Evolutionary conservation across 2,797 vertebrate genomes (phyloP), one percentile per base, ranked within the genome.

Genomic region (Echeneis naucrates): DNA sequence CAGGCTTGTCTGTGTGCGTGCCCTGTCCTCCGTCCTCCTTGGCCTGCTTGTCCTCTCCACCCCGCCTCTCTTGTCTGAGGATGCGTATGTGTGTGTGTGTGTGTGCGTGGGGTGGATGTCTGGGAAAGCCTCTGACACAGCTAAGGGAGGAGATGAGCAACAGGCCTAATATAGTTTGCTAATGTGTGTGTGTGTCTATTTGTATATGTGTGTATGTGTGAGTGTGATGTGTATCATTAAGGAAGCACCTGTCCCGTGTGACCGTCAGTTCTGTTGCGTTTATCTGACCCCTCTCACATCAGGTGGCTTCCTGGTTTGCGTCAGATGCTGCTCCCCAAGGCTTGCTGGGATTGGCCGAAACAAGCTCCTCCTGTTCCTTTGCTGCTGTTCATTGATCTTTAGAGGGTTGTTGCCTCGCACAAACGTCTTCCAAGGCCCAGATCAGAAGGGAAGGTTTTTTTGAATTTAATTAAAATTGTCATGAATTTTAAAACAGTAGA

Each of bases 291-390:
- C 90, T 91, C 95, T 95, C 96, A 95, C 96, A 96, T 97, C 96
- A 98, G 96, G 96, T 98, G 94, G 96, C 95, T 98, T 98, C 97
- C 96, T 96, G 97, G 95, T 98, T 95, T 98, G 95, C 95, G 94
- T 95, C 95, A 96, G 93, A 94, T 56, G 84, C 81, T 48, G 78
- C 91, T 95, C 95, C 91, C 94, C 4, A 27, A 50, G 90, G 94
- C 90, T 93, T 30, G 81, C 92, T 78, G 64, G 68, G 88, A 91
- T 94, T 93, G 94, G 77, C 65, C 68, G 75, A 86, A 84, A 71
- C 62, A 90, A 68, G 75, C 93, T 16, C 82, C 90, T 92, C 94
- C 92, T 85, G 79, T 95, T 95, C 94, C 67, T 75, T 80, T 86
- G 38, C 32, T 71, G 77, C 62, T 53, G 74, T 87, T 94, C 94